Conservation (phyloP, 2,797 vertebrate species). For the Gymnothorax reevesii region DNA sequence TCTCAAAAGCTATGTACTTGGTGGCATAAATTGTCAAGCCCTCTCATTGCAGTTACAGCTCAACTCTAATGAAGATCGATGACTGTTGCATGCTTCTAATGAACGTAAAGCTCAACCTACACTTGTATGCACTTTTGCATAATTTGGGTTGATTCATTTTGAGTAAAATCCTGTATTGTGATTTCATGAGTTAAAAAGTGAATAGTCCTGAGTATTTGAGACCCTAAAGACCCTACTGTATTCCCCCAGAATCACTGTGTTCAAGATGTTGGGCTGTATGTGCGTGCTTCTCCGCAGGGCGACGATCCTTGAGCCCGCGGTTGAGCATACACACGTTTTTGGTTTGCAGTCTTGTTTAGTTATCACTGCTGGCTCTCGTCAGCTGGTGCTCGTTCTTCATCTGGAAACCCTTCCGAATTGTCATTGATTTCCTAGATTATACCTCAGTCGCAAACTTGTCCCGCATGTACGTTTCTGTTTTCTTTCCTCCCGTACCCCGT, state of each 20-base stretch:
- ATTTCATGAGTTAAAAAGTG: constrained; percentile 36
- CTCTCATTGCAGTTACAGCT: constrained; percentile 57
- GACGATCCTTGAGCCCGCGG: background rate
- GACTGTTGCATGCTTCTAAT: constrained; percentile 42
- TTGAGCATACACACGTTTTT: background rate
- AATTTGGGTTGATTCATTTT: constrained; percentile 61
- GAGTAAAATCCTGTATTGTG: constrained; percentile 50
- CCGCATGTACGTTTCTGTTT: background rate
- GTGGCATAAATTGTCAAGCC: constrained; percentile 10
- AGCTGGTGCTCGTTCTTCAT: background rate
- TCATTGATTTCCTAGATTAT: background rate
- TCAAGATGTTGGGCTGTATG: background rate
- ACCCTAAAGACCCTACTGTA: constrained; percentile 15
- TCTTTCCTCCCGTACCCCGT: background rate
- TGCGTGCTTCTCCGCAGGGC: constrained; percentile 3
- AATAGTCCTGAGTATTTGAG: constrained; percentile 23
- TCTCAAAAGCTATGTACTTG: constrained; percentile 22
- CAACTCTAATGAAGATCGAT: constrained; percentile 48
- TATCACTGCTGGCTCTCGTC: background rate
- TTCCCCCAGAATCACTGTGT: background rate
- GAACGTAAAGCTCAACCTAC: constrained; percentile 46
- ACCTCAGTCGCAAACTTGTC: background rate
- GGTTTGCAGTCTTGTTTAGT: constrained; percentile 16
- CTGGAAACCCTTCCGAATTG: constrained; percentile 24
- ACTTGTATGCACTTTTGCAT: constrained; percentile 78